Evolutionary conservation across 2,888 invertebrate species (phyloP).

Genomic region (Myopa testacea): DNA sequence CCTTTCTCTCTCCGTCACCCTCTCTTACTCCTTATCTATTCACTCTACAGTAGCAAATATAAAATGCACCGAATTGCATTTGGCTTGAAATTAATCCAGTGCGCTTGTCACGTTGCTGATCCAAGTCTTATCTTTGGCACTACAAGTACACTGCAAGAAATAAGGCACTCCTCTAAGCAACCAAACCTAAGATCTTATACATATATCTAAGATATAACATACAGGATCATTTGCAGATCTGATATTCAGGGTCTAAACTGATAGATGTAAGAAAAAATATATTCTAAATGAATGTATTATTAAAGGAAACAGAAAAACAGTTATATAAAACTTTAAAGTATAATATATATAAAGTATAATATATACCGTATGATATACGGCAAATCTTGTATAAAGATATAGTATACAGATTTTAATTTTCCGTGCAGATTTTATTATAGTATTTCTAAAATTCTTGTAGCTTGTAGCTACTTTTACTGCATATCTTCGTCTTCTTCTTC

Average conservation of each 20-base stretch:
- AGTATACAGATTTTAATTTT: too few relatives aligned
- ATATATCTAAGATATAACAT: background rate
- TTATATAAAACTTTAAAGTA: background rate
- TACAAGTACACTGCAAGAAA: background rate
- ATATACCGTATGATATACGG: too few relatives aligned
- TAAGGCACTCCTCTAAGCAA: background rate
- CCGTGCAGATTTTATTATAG: background rate
- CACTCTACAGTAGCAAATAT: background rate
- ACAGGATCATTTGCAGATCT: background rate
- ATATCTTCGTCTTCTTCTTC: background rate
- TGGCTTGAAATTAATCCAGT: constrained; percentile 27
- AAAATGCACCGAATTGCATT: constrained; percentile 28
- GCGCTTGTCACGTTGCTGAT: background rate
- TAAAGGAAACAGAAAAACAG: background rate
- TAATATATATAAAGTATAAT: too few relatives aligned
- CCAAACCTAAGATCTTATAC: background rate
- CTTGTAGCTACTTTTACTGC: background rate
- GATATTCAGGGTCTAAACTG: background rate
- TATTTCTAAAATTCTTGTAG: background rate
- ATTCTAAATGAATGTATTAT: background rate
- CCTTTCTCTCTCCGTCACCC: too few relatives aligned
- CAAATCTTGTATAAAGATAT: too few relatives aligned
- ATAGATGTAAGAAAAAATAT: too few relatives aligned
- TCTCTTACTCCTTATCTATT: too few relatives aligned
- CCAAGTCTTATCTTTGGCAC: background rate